Conservation (phyloP, 1,140 invertebrate species). For the Heliconius hermathena region DNA sequence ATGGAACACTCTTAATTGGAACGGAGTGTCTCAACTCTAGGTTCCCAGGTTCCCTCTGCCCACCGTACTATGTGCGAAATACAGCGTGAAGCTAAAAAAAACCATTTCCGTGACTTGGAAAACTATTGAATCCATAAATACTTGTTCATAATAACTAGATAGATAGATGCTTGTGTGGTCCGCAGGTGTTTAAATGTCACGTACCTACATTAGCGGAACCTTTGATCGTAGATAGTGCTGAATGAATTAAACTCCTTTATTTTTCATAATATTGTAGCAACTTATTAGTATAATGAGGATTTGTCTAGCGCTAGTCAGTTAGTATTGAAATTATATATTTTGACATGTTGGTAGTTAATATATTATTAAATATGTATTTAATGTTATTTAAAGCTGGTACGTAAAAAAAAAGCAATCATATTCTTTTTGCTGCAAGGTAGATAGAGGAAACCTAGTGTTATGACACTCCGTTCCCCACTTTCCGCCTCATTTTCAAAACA, state of each 20-base stretch:
- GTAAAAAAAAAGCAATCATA: too few relatives aligned
- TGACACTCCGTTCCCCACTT: too few relatives aligned
- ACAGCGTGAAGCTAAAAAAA: neutral
- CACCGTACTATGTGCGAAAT: neutral
- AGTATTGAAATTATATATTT: neutral
- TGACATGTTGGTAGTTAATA: neutral
- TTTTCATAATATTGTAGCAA: slow-evolving; percentile 22
- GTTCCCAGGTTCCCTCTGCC: neutral
- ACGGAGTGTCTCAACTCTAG: neutral
- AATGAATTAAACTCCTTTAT: slow-evolving; percentile 25
- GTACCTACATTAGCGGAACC: slow-evolving; percentile 29
- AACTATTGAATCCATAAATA: neutral
- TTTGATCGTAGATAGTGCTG: slow-evolving; percentile 26
- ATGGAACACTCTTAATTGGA: neutral
- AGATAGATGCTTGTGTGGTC: slow-evolving; percentile 30
- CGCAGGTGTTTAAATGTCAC: slow-evolving; percentile 38
- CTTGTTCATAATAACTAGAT: slow-evolving; percentile 5
- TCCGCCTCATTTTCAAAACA: too few relatives aligned
- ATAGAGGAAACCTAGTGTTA: too few relatives aligned
- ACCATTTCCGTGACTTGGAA: neutral
- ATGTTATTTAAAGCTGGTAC: too few relatives aligned
- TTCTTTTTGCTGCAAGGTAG: too few relatives aligned
- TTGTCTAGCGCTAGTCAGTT: neutral
- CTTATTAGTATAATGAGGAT: slow-evolving; percentile 17
- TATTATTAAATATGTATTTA: too few relatives aligned